Evolutionary conservation across 2,888 invertebrate species (phyloP).

Genomic region (Drosophila pseudotakahashii): DNA sequence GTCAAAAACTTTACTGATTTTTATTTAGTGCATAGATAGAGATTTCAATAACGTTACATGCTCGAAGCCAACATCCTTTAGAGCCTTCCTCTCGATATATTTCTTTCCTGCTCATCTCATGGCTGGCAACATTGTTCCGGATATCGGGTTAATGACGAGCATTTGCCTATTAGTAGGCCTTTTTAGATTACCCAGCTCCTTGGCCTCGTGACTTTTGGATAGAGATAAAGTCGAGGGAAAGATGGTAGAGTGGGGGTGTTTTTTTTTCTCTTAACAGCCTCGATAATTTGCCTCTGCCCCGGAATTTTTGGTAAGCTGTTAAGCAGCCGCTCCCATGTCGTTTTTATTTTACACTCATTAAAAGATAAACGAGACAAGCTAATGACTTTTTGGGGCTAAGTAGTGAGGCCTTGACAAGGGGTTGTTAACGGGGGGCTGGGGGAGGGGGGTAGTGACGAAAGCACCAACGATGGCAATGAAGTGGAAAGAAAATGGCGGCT

Average conservation of each 20-base stretch:
- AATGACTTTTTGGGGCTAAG: conserved; percentile 69
- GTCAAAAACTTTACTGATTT: too few species aligned
- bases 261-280: conserved; percentile 33
- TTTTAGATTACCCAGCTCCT: conserved; percentile 20
- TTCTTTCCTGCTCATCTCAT: conserved; percentile 6
- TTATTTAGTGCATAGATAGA: too few species aligned
- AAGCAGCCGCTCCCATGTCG: conserved; percentile 32
- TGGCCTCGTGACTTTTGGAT: conserved; percentile 7
- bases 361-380: conserved; percentile 78
- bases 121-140: conserved; percentile 10
- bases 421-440: conserved; percentile 7
- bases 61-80: neutral
- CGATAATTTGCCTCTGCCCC: conserved; percentile 61
- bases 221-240: conserved; percentile 12
- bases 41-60: conserved; percentile 5
- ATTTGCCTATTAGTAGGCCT: conserved; percentile 25
- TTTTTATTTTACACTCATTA: conserved; percentile 77
- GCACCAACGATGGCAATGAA: conserved; percentile 63
- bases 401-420: conserved; percentile 45
- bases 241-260: neutral
- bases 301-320: conserved; percentile 33
- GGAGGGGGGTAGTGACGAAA: conserved; percentile 45
- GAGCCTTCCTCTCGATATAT: neutral
- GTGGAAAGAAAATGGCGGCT: conserved; percentile 67
- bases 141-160: conserved; percentile 29